phyloP scores from a whole-genome alignment of 1,140 invertebrate genomes.

The Hylyphantes graminicola region DNA sequence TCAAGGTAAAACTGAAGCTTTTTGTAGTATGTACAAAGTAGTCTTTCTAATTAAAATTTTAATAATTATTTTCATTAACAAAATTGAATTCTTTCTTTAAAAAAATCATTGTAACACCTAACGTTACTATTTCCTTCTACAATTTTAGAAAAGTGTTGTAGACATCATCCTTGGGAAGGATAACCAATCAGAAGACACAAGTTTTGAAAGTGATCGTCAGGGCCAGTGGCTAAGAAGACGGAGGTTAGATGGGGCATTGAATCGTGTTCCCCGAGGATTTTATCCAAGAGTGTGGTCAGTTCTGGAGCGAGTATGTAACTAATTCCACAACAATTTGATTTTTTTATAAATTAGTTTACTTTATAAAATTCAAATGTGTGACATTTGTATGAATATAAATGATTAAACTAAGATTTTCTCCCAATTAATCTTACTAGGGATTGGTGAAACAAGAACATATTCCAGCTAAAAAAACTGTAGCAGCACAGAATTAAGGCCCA shows the following conservation, averaged over 20 bases:
- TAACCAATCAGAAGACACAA: constrained; percentile 62
- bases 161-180: constrained; percentile 62
- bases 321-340: not conserved
- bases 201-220: constrained; percentile 80
- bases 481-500: no score
- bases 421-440: no score
- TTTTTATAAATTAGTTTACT: not conserved
- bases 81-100: no score
- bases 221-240: constrained; percentile 96
- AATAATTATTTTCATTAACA: no score
- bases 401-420: no score
- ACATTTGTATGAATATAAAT: constrained; percentile 3
- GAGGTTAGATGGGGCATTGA: constrained; percentile 94
- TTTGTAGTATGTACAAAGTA: no score
- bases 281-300: constrained; percentile 92
- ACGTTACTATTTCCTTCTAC: constrained; percentile 40
- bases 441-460: no score
- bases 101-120: not conserved
- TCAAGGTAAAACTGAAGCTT: no score
- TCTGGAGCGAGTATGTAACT: constrained; percentile 79
- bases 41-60: no score
- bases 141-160: constrained; percentile 62
- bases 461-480: no score
- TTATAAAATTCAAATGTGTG: not conserved
- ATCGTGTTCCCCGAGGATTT: constrained; percentile 95